Percentiles rank a stretch among this genome's conserved stretches.
These are phyloP conservation scores for Drosophila tropicalis DNA, from an alignment of 1,140 invertebrate species.

Conservation along the genomic window DNA sequence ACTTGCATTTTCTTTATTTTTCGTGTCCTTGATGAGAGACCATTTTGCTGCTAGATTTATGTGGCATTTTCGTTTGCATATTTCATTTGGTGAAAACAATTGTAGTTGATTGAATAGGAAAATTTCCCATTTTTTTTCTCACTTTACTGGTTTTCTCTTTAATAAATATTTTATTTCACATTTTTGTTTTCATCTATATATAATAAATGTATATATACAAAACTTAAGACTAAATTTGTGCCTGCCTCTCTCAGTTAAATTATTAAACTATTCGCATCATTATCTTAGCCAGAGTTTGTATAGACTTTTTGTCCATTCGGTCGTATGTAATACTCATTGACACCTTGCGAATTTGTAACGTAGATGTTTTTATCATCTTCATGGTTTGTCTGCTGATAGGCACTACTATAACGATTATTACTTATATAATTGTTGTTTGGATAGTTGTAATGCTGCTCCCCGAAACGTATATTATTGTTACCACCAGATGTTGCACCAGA, in stretches of 20 bases:
- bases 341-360: slow-evolving; percentile 75
- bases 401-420: slow-evolving; percentile 67
- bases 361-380: slow-evolving; percentile 78
- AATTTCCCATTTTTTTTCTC: neutral
- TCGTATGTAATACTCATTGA: slow-evolving; percentile 77
- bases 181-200: neutral
- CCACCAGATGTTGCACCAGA: neutral
- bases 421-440: slow-evolving; percentile 69
- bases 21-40: slow-evolving; percentile 44
- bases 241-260: slow-evolving; percentile 45
- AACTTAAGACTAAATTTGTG: slow-evolving; percentile 45
- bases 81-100: slow-evolving; percentile 55
- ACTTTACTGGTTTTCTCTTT: slow-evolving; percentile 17
- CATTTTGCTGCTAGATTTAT: slow-evolving; percentile 70
- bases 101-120: slow-evolving; percentile 58
- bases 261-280: too few relatives aligned
- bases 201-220: slow-evolving; percentile 47
- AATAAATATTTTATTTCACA: slow-evolving; percentile 53
- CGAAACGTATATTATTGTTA: neutral
- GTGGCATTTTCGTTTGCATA: slow-evolving; percentile 48
- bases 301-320: slow-evolving; percentile 77
- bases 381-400: slow-evolving; percentile 54
- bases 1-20: slow-evolving; percentile 56
- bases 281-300: slow-evolving; percentile 40
- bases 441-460: slow-evolving; percentile 43